Conservation (phyloP, 2,113 vertebrate genomes). For the Cichladusa arquata region DNA sequence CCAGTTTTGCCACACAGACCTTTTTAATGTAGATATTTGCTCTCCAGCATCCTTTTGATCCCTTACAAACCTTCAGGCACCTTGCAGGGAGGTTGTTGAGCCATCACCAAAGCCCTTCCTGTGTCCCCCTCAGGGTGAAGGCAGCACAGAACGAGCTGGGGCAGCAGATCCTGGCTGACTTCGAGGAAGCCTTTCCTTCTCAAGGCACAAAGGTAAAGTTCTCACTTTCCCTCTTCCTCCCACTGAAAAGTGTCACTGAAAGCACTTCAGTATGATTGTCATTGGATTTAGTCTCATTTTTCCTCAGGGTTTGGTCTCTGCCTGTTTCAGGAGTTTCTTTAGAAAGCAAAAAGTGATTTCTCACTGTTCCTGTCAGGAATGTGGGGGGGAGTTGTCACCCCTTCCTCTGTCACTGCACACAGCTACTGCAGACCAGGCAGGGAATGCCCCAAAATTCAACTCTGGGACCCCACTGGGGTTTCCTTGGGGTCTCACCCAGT, state of each 20-base stretch:
- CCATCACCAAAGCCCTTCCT: neutral
- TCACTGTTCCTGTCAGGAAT: neutral
- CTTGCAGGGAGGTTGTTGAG: neutral
- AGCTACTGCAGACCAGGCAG: neutral
- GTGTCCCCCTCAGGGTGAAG: conserved; percentile 83
- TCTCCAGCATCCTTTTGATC: neutral
- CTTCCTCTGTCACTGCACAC: neutral
- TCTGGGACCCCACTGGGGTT: neutral
- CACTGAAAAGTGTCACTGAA: neutral
- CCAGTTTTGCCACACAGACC: neutral
- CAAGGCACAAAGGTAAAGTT: conserved; percentile 92
- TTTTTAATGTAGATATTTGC: neutral
- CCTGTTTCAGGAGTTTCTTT: neutral
- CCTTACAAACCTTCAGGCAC: neutral
- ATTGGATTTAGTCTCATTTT: neutral
- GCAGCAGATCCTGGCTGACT: conserved; percentile 96
- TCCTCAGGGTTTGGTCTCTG: neutral
- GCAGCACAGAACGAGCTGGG: conserved; percentile 94
- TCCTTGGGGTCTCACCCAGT: neutral
- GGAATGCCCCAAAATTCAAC: neutral
- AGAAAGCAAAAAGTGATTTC: neutral
- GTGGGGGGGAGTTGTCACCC: neutral
- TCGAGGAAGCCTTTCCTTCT: conserved; percentile 94
- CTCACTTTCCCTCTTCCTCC: neutral
- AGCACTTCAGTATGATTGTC: neutral